These are phyloP conservation scores for Eclectus roratus DNA, from an alignment of 2,113 vertebrate species.

Conservation along the genomic window DNA sequence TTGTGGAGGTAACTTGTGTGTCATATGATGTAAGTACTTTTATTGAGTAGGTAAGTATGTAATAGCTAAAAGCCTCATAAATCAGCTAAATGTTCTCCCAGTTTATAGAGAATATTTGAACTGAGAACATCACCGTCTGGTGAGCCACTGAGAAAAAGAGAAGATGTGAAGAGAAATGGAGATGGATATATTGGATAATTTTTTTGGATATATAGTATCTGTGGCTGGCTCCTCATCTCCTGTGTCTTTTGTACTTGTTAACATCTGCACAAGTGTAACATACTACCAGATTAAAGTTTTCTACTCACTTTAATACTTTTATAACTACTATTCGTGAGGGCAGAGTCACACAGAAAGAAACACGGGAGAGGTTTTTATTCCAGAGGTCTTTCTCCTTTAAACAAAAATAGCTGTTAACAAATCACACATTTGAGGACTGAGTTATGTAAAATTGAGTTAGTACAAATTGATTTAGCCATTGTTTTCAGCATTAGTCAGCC, in stretches of 20 bases:
- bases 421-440: neutral
- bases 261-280: neutral
- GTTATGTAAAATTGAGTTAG: neutral
- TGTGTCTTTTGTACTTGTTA: constrained; percentile 10
- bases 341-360: neutral
- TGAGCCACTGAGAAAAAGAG: constrained; percentile 66
- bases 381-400: neutral
- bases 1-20: constrained; percentile 77
- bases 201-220: constrained; percentile 52
- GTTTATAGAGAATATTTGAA: constrained; percentile 84
- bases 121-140: constrained; percentile 75
- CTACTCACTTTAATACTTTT: neutral
- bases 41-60: constrained; percentile 83
- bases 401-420: neutral
- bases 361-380: neutral
- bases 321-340: neutral
- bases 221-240: neutral
- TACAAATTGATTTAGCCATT: neutral
- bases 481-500: neutral
- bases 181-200: constrained; percentile 71
- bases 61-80: constrained; percentile 85
- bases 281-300: neutral
- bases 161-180: constrained; percentile 67
- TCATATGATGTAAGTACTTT: constrained; percentile 82
- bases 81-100: constrained; percentile 81